Base-by-base conservation (phyloP, 1,140 invertebrate species). In the Coenobita brevimanus region DNA sequence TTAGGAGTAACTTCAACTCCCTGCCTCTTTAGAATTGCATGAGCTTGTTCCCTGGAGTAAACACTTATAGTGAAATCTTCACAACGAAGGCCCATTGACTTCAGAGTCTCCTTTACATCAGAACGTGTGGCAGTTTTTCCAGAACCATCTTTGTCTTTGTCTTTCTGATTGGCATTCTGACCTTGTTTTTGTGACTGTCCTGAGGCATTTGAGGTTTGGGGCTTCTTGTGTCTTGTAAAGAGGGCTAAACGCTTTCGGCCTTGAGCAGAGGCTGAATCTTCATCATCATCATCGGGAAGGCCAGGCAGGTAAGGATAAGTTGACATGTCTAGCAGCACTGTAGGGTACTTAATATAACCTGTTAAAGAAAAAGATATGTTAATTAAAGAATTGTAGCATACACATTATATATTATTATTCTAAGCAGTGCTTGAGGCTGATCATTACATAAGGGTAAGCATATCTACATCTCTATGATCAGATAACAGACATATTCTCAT, bases 41-140 rank as follows among this genome's bases (percentile, higher is more conserved):
- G 89, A n/a, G 89, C 89, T 73, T 90, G 89, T 89, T 90, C 89
- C 75, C 84, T 89, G 4, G 89, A 90, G 67, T 90, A 90, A 30
- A 90, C 89, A 86, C 89, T 90, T 43, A 90, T 90, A n/a, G 89
- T 90, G 60, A 90, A 90, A 78, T 90, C 89, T 60, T 90, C 89
- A 79, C 89, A 90, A 30, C 89, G 71, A n/a, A 90, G 75, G 36
- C 89, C 89, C 89, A 90, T 90, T 36, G 89, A 90, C 50, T 90
- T 90, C 4, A 90, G 82, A 1, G 89, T 90, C 43, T 90, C 84
- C 57, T 90, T 90, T n/a, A 90, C 89, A 69, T 90, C 89, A 15
- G 89, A 88, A 43, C 89, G 89, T 17, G 89, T 89, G 2, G 88
- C 81, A 10, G 85, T 87, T 36, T 84, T 89, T 1, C 88, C 80